Percentiles rank a stretch among this genome's conserved stretches.
These are phyloP conservation scores for Melanostoma scalare DNA, from an alignment of 2,888 invertebrate genomes.

Conservation along the genomic window DNA sequence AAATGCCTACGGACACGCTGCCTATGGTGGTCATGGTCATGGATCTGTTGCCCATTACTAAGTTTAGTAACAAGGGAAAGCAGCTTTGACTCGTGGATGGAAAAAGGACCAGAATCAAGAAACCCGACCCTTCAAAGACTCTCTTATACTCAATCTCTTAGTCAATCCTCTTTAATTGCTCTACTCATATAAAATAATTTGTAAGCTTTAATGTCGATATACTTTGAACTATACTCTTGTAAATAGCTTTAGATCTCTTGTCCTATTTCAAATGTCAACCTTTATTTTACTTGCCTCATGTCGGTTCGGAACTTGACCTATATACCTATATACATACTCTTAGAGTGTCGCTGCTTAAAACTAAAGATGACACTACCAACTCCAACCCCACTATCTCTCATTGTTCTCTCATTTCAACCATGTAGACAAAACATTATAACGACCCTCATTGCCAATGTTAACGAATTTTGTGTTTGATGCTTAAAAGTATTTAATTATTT, in stretches of 20 bases:
- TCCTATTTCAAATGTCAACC: constrained; percentile 9
- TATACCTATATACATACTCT: neutral
- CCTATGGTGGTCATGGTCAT: constrained; percentile 77
- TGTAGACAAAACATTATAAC: constrained; percentile 27
- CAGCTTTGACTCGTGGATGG: constrained; percentile 67
- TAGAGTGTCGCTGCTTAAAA: constrained; percentile 59
- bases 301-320: constrained; percentile 33
- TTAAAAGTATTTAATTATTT: constrained; percentile 57
- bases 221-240: constrained; percentile 61
- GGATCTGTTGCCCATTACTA: constrained; percentile 79
- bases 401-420: constrained; percentile 63
- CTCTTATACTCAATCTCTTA: constrained; percentile 56
- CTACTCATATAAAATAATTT: constrained; percentile 43
- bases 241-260: constrained; percentile 69
- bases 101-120: constrained; percentile 65
- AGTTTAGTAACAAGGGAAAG: constrained; percentile 58
- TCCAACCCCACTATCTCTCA: constrained; percentile 39
- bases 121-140: constrained; percentile 44
- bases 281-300: constrained; percentile 8
- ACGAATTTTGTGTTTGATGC: constrained; percentile 65
- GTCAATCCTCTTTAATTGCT: constrained; percentile 59
- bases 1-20: constrained; percentile 71
- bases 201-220: constrained; percentile 60
- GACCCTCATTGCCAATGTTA: constrained; percentile 73
- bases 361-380: constrained; percentile 30